These are phyloP conservation scores for Proterorhinus semilunaris DNA, from an alignment of 2,113 vertebrate genomes.

Conservation along the genomic window DNA sequence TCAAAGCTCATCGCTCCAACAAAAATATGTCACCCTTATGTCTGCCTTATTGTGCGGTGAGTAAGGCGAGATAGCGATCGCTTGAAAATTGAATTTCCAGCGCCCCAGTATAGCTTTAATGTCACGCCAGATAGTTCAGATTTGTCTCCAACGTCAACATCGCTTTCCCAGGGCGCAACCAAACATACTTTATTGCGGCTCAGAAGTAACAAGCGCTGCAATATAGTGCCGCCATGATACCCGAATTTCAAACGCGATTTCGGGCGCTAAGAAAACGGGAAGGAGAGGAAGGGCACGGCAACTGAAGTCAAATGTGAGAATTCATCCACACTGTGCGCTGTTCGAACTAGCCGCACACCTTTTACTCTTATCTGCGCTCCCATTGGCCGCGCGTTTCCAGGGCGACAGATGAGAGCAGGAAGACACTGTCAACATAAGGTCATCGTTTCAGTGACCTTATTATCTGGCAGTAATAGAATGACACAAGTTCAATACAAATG, in stretches of 20 bases:
- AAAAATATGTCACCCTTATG: neutral
- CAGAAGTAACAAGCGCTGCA: slow-evolving; percentile 5
- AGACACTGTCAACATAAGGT: slow-evolving; percentile 47
- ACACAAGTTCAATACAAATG: slow-evolving; percentile 6
- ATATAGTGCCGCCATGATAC: neutral
- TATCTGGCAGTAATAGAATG: slow-evolving; percentile 20
- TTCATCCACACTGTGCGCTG: slow-evolving; percentile 10
- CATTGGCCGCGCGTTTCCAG: slow-evolving; percentile 60
- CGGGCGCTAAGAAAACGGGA: too few species aligned
- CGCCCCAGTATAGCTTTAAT: slow-evolving; percentile 3
- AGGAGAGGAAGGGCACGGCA: too few species aligned
- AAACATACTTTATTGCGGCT: slow-evolving; percentile 1
- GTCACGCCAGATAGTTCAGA: slow-evolving; percentile 7
- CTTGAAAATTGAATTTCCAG: slow-evolving; percentile 33
- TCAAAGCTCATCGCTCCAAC: neutral
- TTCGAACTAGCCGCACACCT: slow-evolving; percentile 36
- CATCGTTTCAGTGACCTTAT: slow-evolving; percentile 43
- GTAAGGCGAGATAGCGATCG: slow-evolving; percentile 22
- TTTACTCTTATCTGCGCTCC: slow-evolving; percentile 39
- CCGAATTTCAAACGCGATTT: too few species aligned
- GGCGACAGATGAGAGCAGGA: slow-evolving; percentile 51
- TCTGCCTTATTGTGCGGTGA: slow-evolving; percentile 4
- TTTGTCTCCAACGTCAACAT: slow-evolving; percentile 16
- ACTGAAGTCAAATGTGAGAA: neutral
- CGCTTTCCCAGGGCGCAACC: slow-evolving; percentile 6